Evolutionary conservation across 2,888 invertebrate genomes (phyloP).

Genomic region (Amphipoea oculea): DNA sequence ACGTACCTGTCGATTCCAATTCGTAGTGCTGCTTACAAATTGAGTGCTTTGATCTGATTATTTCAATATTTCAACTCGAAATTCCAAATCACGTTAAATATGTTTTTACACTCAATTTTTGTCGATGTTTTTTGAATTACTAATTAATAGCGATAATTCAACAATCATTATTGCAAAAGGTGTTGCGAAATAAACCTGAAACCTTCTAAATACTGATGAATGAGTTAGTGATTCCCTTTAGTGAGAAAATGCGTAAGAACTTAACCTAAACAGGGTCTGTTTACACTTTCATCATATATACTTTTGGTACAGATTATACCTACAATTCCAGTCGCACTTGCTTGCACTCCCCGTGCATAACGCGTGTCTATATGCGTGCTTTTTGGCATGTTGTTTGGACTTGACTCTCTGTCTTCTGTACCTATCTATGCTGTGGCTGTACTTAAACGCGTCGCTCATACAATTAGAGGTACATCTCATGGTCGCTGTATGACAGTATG

Average conservation of each 20-base stretch:
- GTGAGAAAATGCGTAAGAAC: background rate
- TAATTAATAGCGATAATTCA: background rate
- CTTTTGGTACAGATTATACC: background rate
- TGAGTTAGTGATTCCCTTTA: background rate
- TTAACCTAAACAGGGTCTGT: background rate
- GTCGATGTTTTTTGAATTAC: background rate
- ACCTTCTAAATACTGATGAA: background rate
- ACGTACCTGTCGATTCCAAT: too few species aligned
- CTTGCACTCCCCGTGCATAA: background rate
- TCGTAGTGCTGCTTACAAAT: background rate
- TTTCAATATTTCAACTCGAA: background rate
- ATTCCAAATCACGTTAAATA: background rate
- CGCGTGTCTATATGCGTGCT: too few species aligned
- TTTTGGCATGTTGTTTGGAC: too few species aligned
- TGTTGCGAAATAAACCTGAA: background rate
- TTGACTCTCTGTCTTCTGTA: background rate
- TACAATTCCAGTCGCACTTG: background rate
- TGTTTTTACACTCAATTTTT: background rate
- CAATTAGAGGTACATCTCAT: conserved; percentile 44
- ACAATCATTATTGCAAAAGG: background rate
- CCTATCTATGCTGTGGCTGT: background rate
- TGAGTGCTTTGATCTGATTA: background rate
- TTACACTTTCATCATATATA: background rate
- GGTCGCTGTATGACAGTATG: conserved; percentile 42
- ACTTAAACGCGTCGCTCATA: conserved; percentile 29